Evolutionary conservation across 2,113 vertebrate genomes (phyloP), one percentile per base, ranked within the genome.

Genomic region (Nicator chloris): DNA sequence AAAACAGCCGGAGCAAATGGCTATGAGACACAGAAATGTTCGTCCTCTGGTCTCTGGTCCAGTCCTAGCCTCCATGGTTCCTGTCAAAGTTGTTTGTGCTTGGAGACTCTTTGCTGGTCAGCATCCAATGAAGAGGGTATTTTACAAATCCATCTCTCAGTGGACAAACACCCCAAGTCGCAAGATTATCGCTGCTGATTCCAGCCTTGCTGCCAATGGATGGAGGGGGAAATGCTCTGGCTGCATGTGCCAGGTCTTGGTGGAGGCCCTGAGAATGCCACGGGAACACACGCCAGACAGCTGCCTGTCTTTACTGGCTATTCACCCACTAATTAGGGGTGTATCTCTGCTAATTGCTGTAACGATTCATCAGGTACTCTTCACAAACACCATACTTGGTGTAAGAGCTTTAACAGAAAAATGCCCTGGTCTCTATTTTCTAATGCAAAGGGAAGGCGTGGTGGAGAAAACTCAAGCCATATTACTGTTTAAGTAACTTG

Each of bases 1-100:
- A 56, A 82, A 92, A 79, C 40, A 88, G 66, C 33, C 63, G 75
- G 30, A 87, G 47, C 22, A 85, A 91, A 79, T 22, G 59, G 24
- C 50, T 65, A 13, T n/a, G 54, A 83, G 75, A 45, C 66, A 80
- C 37, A 77, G 33, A 80, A 82, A 53, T 13, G 37, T 28, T 65
- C 61, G 69, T 87, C 57, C 53, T 68, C 39, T 49, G 23, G 35
- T 54, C 59, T 82, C 71, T 63, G 71, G 42, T 56, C 85, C 90
- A 83, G 40, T 1, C 3, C 50, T 59, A 47, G 70, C 71, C 47
- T 76, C 15, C 35, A 33, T 50, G 78, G 66, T 60, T 85, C 56
- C 54, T 63, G 39, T 63, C 63, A 64, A 88, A 59, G 39, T 10
- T 79, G 33, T 57, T 71, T 1, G 0, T 39, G 33, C 30, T 50